phyloP scores from a whole-genome alignment of 1,140 invertebrate species.

The Bombus soroeensis region DNA sequence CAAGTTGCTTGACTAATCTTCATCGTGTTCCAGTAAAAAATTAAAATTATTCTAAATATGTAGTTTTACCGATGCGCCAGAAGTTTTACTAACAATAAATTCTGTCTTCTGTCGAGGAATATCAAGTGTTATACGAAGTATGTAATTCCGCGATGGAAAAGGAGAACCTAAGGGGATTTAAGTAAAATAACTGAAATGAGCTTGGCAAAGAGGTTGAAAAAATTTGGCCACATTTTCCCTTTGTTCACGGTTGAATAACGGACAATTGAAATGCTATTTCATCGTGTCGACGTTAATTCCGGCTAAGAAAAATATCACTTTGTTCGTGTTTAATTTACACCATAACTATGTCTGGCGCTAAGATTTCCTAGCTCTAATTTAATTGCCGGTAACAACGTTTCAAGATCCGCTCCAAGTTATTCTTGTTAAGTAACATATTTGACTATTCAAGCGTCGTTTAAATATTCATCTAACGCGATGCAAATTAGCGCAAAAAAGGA shows the following conservation, averaged over 20 bases:
- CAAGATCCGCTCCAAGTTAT: not conserved
- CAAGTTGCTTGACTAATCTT: not conserved
- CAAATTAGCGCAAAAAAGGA: not conserved
- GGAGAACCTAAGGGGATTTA: not conserved
- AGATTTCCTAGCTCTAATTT: conserved; percentile 8
- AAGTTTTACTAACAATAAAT: not conserved
- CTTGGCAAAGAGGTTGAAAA: not conserved
- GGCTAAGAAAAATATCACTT: conserved; percentile 14
- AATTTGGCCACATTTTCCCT: not conserved
- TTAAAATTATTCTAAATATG: not conserved
- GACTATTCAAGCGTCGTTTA: not conserved
- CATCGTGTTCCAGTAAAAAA: not conserved
- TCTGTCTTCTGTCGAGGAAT: not conserved
- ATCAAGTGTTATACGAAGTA: not conserved
- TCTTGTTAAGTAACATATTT: not conserved
- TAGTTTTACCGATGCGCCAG: not conserved
- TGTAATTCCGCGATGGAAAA: not conserved
- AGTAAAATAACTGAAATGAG: conserved; percentile 1
- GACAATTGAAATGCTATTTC: conserved; percentile 17
- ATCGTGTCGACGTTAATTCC: not conserved
- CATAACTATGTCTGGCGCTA: not conserved
- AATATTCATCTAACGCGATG: conserved; percentile 3
- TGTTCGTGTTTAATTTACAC: not conserved
- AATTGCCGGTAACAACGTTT: conserved; percentile 11
- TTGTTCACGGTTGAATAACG: conserved; percentile 12